Evolutionary conservation across 2,113 vertebrate species (phyloP).

Genomic region (Hipposideros armiger): DNA sequence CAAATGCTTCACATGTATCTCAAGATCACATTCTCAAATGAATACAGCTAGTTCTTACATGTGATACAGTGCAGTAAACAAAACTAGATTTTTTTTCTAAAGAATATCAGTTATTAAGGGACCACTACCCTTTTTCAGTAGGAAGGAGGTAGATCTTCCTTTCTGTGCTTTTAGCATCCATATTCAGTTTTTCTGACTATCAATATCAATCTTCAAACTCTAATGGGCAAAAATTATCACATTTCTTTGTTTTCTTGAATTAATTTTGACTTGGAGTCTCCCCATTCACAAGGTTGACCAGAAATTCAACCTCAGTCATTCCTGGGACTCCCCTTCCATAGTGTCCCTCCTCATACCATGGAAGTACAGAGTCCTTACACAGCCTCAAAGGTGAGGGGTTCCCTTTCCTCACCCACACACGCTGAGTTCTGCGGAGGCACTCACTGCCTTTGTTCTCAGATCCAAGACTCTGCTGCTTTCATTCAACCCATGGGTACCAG

Average conservation of each 20-base stretch:
- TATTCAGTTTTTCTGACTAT: neutral
- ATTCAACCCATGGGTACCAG: neutral
- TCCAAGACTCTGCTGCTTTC: neutral
- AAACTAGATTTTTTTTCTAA: neutral
- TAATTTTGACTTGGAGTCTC: conserved; percentile 20
- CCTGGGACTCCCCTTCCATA: neutral
- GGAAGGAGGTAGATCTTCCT: neutral
- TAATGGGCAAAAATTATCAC: neutral
- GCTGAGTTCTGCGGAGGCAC: neutral
- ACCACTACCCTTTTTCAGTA: neutral
- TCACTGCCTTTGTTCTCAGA: neutral
- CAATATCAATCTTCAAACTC: neutral
- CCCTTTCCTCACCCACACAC: neutral
- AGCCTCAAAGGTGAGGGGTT: neutral
- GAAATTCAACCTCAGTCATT: conserved; percentile 6
- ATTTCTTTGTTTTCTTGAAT: conserved; percentile 45
- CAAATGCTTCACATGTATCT: neutral
- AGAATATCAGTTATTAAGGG: neutral
- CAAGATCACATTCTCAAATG: neutral
- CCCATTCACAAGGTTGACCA: neutral
- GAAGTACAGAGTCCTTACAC: neutral
- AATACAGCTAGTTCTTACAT: neutral
- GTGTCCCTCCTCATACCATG: neutral
- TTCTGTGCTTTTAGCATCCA: neutral
- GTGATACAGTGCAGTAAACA: neutral